phyloP scores from a whole-genome alignment of 1,140 invertebrate species.

The Diachasmimorpha longicaudata region DNA sequence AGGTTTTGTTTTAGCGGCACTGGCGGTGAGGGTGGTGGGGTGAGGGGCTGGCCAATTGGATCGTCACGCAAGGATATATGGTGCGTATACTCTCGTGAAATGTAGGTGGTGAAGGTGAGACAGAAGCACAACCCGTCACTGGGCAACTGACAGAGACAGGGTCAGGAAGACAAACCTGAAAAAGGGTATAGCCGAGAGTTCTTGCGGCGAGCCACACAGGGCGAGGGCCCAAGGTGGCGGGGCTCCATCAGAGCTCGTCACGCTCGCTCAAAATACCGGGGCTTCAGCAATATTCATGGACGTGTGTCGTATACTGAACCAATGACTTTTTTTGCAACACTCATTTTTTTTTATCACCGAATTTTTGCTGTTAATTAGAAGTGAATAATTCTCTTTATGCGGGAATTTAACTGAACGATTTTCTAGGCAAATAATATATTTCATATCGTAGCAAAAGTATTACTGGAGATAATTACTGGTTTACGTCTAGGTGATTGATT shows the following conservation, averaged over 20 bases:
- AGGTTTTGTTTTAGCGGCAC: conserved; percentile 50
- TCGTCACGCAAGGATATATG: conserved; percentile 49
- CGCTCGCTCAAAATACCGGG: conserved; percentile 53
- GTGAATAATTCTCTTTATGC: too few species aligned
- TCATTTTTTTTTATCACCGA: neutral
- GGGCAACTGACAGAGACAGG: conserved; percentile 3
- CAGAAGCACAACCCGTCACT: neutral
- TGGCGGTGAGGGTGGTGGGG: conserved; percentile 26
- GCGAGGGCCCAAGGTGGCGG: conserved; percentile 37
- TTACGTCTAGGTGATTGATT: too few species aligned
- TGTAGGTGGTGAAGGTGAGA: conserved; percentile 5
- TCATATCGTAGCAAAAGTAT: too few species aligned
- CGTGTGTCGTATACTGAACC: neutral
- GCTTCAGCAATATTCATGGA: neutral
- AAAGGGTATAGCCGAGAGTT: conserved; percentile 43
- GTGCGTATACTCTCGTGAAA: conserved; percentile 17
- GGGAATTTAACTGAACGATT: too few species aligned
- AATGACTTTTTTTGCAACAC: neutral
- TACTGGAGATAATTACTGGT: too few species aligned
- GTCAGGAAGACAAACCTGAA: conserved; percentile 37
- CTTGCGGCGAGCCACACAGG: conserved; percentile 55
- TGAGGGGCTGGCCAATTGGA: conserved; percentile 47
- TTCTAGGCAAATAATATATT: too few species aligned
- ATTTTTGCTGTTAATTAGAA: too few species aligned
- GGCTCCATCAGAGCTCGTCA: conserved; percentile 57